Conservation (phyloP, 1,140 invertebrate genomes). For the Lineus longissimus region DNA sequence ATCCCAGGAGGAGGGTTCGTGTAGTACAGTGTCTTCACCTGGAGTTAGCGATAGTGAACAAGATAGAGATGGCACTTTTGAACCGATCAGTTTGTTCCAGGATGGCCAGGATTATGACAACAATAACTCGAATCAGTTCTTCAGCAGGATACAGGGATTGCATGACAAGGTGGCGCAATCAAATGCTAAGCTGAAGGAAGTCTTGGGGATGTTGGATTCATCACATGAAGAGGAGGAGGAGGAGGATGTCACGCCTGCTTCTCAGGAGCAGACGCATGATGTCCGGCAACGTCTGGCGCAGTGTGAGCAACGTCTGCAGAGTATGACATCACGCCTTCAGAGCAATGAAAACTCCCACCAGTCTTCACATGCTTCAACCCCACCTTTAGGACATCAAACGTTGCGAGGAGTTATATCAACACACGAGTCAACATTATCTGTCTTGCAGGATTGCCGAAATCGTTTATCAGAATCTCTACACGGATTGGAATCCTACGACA, state of each 20-base stretch:
- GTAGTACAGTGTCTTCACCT: background rate
- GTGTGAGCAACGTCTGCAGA: too few relatives aligned
- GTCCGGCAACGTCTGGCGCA: background rate
- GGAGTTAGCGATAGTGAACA: background rate
- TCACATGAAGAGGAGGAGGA: background rate
- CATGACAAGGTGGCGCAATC: conserved; percentile 3
- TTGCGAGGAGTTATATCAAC: too few relatives aligned
- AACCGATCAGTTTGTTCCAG: background rate
- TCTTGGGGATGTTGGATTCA: background rate
- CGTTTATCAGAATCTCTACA: too few relatives aligned
- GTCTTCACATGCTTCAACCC: too few relatives aligned
- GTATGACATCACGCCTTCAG: too few relatives aligned
- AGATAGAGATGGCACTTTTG: background rate
- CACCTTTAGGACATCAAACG: too few relatives aligned
- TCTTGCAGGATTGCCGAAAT: too few relatives aligned
- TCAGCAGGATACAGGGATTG: conserved; percentile 1
- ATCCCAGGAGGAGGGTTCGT: background rate
- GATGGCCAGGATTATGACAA: background rate
- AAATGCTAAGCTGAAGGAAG: conserved; percentile 1
- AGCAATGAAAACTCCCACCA: too few relatives aligned
- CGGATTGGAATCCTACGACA: too few relatives aligned
- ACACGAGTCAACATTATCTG: too few relatives aligned
- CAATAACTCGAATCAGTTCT: background rate
- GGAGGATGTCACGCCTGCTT: background rate
- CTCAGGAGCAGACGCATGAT: background rate